Evolutionary conservation across 2,113 vertebrate genomes (phyloP).

Genomic region (Gavialis gangeticus): DNA sequence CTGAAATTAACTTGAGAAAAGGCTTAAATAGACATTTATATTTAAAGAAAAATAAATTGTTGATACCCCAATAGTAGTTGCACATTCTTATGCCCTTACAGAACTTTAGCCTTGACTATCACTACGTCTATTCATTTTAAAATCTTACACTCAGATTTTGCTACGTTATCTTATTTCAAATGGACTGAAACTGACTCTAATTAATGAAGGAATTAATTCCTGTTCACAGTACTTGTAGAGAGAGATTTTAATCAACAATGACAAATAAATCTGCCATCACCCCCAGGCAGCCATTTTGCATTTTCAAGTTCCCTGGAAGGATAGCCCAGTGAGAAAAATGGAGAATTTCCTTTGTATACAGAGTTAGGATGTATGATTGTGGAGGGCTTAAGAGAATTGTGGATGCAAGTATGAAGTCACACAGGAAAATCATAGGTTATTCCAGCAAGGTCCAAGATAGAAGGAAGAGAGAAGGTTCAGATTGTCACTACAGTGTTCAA

Average conservation of each 20-base stretch:
- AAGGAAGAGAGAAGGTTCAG: background rate
- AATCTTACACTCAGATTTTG: background rate
- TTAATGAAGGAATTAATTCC: background rate
- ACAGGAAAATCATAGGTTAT: background rate
- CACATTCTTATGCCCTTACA: background rate
- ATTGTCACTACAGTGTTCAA: background rate
- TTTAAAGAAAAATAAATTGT: background rate
- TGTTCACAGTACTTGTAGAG: background rate
- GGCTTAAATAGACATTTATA: background rate
- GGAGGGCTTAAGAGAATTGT: background rate
- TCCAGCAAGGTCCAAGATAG: background rate
- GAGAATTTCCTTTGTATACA: background rate
- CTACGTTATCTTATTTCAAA: background rate
- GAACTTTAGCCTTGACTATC: background rate
- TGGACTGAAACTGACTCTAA: background rate
- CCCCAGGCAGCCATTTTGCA: too few species aligned
- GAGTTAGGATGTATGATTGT: background rate
- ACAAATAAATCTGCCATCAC: too few species aligned
- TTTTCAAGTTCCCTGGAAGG: background rate
- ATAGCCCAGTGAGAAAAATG: background rate
- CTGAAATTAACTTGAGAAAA: background rate
- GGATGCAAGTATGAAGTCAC: background rate
- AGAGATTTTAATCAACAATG: background rate
- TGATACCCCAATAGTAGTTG: background rate
- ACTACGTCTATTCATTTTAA: background rate